Evolutionary conservation across 2,888 invertebrate genomes (phyloP).

Genomic region (Callimorpha dominula): DNA sequence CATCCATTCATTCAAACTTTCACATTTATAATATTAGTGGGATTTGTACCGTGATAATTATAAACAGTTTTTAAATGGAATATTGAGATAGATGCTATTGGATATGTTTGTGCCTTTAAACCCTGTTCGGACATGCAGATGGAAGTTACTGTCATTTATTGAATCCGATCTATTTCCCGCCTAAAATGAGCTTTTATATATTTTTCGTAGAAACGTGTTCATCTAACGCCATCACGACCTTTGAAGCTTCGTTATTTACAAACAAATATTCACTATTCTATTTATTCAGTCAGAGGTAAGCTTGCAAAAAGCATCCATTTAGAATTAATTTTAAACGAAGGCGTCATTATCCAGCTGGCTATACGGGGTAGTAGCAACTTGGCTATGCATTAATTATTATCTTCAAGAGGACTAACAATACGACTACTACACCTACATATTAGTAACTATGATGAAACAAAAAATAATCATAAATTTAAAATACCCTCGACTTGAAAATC

Average conservation of each 20-base stretch:
- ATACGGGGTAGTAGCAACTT: neutral
- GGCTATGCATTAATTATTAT: neutral
- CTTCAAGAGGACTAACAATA: neutral
- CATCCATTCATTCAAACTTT: too few species aligned
- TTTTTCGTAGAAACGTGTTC: neutral
- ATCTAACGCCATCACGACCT: too few species aligned
- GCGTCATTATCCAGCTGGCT: neutral
- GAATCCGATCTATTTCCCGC: neutral
- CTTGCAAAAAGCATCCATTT: neutral
- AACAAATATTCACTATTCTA: too few species aligned
- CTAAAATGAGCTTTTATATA: neutral
- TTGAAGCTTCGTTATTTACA: too few species aligned
- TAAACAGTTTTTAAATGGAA: too few species aligned
- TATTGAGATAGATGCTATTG: too few species aligned
- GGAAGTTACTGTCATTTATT: neutral
- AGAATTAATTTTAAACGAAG: constrained; percentile 9
- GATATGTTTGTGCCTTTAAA: too few species aligned
- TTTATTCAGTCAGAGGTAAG: neutral
- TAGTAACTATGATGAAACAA: neutral
- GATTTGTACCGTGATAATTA: too few species aligned
- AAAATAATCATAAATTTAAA: neutral
- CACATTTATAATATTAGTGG: too few species aligned
- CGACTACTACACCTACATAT: neutral
- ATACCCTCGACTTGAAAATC: too few species aligned
- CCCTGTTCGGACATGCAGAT: neutral